Evolutionary conservation across 2,888 invertebrate genomes (phyloP), one percentile per base, ranked within the genome.

Genomic region (Euphydryas editha): DNA sequence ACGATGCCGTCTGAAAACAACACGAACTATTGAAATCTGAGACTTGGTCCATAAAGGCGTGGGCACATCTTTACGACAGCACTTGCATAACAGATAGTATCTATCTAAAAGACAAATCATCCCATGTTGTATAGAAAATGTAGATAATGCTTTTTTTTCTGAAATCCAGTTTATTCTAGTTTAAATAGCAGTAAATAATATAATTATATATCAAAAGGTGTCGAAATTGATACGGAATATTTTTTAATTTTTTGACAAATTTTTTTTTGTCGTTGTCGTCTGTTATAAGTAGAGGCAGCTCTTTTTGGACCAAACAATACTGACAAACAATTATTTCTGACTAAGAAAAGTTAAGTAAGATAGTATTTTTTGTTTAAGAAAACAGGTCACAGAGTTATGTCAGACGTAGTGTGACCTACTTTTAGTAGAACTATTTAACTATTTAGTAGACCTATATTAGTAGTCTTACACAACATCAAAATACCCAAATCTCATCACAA

Each of bases 21-120:
- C 64, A 64, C 36, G 39, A 67, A 51, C 66, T 63, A 64, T 64
- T 64, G 69, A 60, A 61, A 64, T 64, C 46, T 51, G 62, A 67
- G 58, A 69, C 55, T 56, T 6, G 30, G 59, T 57, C 55, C 47
- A 56, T 58, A 61, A 64, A 61, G 60, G 61, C 42, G 51, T 59
- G 42, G 36, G 20, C n/a, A 61, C 21, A 47, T 59, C 46, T 49
- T 46, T 18, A 42, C 46, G 20, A 42, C 51, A 24, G 51, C 51
- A 51, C 51, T 51, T 51, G 30, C 51, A 51, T 51, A 51, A 51
- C 24, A 51, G 51, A 51, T 51, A 51, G 51, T 30, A 51, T 51
- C 51, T 51, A 51, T 51, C 51, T 51, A 24, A 18, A 51, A 24
- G 51, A 51, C 51, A 51, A 51, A 51, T 51, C 51, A 51, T 51